Percentiles rank a stretch among this genome's conserved stretches.
Evolutionary conservation across 1,140 invertebrate genomes (phyloP).

Genomic region (Spodoptera litura): DNA sequence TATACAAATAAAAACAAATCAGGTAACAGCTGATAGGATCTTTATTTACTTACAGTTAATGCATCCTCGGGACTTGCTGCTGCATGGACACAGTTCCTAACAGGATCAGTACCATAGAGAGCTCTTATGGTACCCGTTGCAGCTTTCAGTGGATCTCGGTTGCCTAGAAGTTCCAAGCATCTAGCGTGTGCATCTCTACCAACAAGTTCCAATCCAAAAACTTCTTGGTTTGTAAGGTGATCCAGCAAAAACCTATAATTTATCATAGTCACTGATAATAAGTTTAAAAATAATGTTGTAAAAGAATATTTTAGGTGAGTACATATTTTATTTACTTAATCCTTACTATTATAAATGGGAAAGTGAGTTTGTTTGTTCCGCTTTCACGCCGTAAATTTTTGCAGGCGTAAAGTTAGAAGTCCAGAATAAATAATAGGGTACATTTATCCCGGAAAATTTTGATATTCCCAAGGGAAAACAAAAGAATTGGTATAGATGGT

Average conservation of each 20-base stretch:
- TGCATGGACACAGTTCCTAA: constrained; percentile 91
- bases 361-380: too few relatives aligned
- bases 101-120: constrained; percentile 90
- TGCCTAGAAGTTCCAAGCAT: constrained; percentile 89
- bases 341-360: too few relatives aligned
- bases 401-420: too few relatives aligned
- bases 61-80: constrained; percentile 88
- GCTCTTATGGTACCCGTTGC: constrained; percentile 89
- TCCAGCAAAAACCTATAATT: constrained; percentile 86
- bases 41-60: constrained; percentile 32
- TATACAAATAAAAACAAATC: background rate
- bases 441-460: too few relatives aligned
- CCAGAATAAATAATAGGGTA: too few relatives aligned
- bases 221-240: constrained; percentile 90
- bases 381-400: too few relatives aligned
- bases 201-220: constrained; percentile 91
- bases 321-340: too few relatives aligned
- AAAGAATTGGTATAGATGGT: too few relatives aligned
- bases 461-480: too few relatives aligned
- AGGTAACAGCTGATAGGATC: background rate
- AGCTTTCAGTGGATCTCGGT: constrained; percentile 89
- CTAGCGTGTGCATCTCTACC: constrained; percentile 89
- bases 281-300: too few relatives aligned
- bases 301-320: too few relatives aligned
- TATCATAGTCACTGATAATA: background rate